Evolutionary conservation across 2,113 vertebrate genomes (phyloP).

Genomic region (Muscicapa adusta): DNA sequence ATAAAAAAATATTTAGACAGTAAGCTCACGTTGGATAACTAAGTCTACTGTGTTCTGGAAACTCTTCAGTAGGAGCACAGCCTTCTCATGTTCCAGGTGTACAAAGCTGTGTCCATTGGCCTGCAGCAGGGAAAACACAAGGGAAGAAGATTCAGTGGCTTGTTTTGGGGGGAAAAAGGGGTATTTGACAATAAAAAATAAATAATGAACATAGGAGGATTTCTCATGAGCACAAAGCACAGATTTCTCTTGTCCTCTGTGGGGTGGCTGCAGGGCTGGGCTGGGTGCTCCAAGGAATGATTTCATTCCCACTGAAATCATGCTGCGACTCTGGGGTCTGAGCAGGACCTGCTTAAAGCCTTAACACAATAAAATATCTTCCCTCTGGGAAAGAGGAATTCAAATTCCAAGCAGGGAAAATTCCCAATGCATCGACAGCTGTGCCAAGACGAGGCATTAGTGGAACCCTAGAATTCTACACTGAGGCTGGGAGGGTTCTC

Average conservation of each 20-base stretch:
- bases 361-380: accelerated
- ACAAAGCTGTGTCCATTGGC: constrained; percentile 99
- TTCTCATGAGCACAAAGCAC: not conserved
- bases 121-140: constrained; percentile 82
- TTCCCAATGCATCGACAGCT: accelerated
- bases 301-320: not conserved
- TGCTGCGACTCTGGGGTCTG: not conserved
- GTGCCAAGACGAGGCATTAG: accelerated
- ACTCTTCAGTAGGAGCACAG: constrained; percentile 98
- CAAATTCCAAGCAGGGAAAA: not conserved
- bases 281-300: not conserved
- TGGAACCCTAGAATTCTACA: accelerated
- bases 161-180: not conserved
- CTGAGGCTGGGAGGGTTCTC: not conserved
- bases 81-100: constrained; percentile 98
- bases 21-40: constrained; percentile 98
- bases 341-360: not conserved
- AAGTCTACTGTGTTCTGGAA: constrained; percentile 99
- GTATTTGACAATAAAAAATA: not conserved
- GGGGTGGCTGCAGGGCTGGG: not conserved
- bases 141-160: not conserved
- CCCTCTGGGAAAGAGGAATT: not conserved
- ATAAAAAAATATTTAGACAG: constrained; percentile 91
- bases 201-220: accelerated
- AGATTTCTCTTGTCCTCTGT: accelerated